Base-by-base conservation (phyloP, 2,113 vertebrate genomes). In the Cervus canadensis region DNA sequence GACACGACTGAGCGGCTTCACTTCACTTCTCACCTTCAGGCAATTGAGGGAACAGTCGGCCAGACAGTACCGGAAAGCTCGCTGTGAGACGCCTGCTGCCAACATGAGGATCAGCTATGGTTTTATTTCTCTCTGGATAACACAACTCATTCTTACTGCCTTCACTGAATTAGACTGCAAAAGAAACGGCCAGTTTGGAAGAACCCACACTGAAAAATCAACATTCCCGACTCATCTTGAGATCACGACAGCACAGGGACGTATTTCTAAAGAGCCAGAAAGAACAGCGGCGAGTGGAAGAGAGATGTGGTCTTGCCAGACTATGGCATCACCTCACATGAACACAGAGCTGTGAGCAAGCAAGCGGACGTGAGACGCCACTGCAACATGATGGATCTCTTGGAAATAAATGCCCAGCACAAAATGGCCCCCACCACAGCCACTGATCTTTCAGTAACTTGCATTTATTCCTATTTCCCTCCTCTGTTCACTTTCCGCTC, bases 91-190 rank as follows among this genome's bases (percentile, higher is more conserved):
- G 62, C 89, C 87, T 97, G 92, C 92, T 98, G 71, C 71, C 78
- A 93, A 95, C 88, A 89, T 85, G 93, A 98, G 12, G 57, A 94
- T 97, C 97, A 96, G 84, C 94, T 98, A 92, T 97, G 97, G 96
- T 93, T 98, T 97, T 95, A 92, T 97, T 98, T 95, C 48, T 71
- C 54, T 98, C 57, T 98, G 91, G 98, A 95, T 97, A 98, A 98
- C 95, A 96, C 50, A 76, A 86, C 92, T 12, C 0, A 45, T 82
- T 98, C 25, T 97, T 95, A 81, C 86, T 71, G 45, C 90, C 96
- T 95, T 98, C 97, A 95, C 96, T 95, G 96, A 96, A 92, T 97
- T 88, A 95, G 95, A 87, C 71, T 96, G 84, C 43, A 78, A 95
- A 98, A 97, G 86, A 98, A 98, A 98, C 30, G 93, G 93, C 93